These are phyloP conservation scores for Oasisia sp. DNA, from an alignment of 2,888 invertebrate genomes.

Conservation along the genomic window DNA sequence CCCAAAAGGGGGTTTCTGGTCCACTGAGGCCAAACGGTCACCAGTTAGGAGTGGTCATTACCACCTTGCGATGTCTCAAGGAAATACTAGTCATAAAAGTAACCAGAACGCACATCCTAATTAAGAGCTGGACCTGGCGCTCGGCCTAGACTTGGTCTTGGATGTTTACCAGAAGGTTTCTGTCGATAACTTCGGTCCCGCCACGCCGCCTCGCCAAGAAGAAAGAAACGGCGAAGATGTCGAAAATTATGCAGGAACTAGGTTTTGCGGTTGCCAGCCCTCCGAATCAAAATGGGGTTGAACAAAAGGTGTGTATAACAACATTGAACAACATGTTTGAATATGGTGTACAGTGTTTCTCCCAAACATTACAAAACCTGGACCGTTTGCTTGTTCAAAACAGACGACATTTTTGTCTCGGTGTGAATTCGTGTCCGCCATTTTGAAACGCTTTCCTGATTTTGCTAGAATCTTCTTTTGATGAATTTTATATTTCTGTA, in stretches of 20 bases:
- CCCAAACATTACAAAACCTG: background rate
- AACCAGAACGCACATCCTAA: no score
- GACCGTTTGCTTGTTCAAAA: background rate
- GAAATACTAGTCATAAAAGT: no score
- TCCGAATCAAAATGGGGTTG: background rate
- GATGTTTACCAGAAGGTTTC: background rate
- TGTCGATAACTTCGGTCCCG: background rate
- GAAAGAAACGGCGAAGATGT: constrained; percentile 17
- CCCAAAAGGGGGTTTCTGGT: no score
- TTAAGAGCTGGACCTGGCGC: no score
- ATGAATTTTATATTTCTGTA: background rate
- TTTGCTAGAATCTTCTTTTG: background rate
- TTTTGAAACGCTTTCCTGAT: background rate
- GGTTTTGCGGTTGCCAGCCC: background rate
- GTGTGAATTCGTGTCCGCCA: background rate
- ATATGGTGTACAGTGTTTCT: constrained; percentile 1
- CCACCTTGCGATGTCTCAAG: no score
- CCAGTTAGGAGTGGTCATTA: no score
- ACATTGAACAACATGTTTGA: background rate
- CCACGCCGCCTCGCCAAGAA: background rate
- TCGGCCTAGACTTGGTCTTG: background rate
- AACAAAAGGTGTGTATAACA: background rate
- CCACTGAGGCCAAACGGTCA: no score
- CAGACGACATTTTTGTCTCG: background rate
- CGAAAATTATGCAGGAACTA: constrained; percentile 5